Evolutionary conservation across 2,888 invertebrate species (phyloP), one percentile per base, ranked within the genome.

Genomic region (Boloria euphrosyne): DNA sequence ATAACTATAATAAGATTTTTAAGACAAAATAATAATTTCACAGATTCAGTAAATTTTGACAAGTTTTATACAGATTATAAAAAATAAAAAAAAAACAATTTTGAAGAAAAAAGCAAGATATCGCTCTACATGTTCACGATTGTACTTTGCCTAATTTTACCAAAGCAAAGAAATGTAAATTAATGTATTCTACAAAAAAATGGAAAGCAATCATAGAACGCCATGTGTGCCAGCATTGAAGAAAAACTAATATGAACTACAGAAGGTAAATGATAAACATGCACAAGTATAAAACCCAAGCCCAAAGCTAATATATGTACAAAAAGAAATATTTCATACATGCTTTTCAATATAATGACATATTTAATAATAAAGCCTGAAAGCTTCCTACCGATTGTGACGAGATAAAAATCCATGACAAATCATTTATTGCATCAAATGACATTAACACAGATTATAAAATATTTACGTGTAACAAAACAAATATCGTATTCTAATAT

Each of bases 361-460:
- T 72, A 58, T 65, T 68, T 59, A 66, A 54, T 64, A 38, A n/a
- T n/a, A 65, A 65, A 77, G 86, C 85, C 82, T 90, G 91, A 92
- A 92, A 91, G 90, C 91, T 89, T 88, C 86, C 80, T 84, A 86
- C 71, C 84, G 91, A 91, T 91, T 91, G 91, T 91, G 91, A 90
- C 81, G 73, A 71, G 57, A 69, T 58, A 61, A 38, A 55, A 63
- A 57, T 71, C 50, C 50, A 69, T 69, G 58, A 73, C 78, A 80
- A 83, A 80, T 79, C 73, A 79, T 90, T 88, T 89, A 89, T 89
- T 89, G 59, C 62, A 70, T 57, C 66, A 68, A 71, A 70, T 70
- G 69, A 73, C 67, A 74, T 73, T 75, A 70, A 74, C 76, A 78
- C 80, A 87, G 79, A 81, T 75, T 76, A 74, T 75, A 71, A 57